Conservation (phyloP, 1,140 invertebrate genomes). For the Pomacea maculata region DNA sequence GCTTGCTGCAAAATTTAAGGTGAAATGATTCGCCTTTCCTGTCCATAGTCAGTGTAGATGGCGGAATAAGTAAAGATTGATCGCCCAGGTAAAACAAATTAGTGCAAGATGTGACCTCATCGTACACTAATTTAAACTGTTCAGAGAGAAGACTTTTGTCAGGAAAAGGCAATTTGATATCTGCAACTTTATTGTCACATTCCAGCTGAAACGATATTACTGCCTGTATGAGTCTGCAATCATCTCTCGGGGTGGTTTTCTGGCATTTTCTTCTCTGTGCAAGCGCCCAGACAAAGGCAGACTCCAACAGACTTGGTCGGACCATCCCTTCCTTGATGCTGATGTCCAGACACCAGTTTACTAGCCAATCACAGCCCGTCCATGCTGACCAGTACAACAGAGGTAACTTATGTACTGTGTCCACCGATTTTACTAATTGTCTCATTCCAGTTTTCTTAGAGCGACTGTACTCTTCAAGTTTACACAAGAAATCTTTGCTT, state of each 20-base stretch:
- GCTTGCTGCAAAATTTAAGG: background rate
- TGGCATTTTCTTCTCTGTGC: background rate
- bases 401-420: background rate
- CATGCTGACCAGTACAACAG: conserved; percentile 5
- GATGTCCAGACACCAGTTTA: background rate
- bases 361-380: background rate
- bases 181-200: background rate
- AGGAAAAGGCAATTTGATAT: background rate
- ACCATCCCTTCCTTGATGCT: background rate
- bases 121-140: background rate
- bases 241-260: background rate
- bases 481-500: background rate
- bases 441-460: background rate
- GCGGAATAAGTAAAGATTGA: background rate
- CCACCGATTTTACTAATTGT: background rate
- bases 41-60: background rate
- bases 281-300: background rate
- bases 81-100: background rate
- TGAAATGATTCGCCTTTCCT: background rate
- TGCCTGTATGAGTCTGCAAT: background rate
- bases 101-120: background rate
- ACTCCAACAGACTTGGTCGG: background rate
- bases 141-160: background rate
- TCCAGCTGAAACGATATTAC: background rate
- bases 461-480: background rate